Percentiles rank a stretch among this genome's conserved stretches.
These are phyloP conservation scores for Drosophila murphyi DNA, from an alignment of 1,140 invertebrate genomes.

Conservation along the genomic window DNA sequence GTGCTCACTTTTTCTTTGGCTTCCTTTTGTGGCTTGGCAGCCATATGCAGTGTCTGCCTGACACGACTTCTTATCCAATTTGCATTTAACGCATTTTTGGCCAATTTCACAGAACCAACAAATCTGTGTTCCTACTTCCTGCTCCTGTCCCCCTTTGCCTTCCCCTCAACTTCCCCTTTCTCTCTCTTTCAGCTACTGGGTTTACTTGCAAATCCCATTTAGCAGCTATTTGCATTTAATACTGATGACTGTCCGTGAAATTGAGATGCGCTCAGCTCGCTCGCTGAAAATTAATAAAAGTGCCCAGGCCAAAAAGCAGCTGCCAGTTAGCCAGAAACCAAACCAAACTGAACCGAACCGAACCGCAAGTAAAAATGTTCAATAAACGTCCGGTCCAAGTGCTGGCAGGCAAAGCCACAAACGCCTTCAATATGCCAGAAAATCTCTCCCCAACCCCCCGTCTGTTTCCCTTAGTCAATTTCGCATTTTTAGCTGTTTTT, in stretches of 20 bases:
- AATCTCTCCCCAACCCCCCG: background rate
- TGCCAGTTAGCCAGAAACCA: slow-evolving; percentile 19
- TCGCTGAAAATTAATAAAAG: slow-evolving; percentile 71
- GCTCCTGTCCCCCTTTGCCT: background rate
- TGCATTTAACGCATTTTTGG: slow-evolving; percentile 81
- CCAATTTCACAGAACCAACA: slow-evolving; percentile 50
- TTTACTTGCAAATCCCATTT: slow-evolving; percentile 65
- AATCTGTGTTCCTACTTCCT: slow-evolving; percentile 12
- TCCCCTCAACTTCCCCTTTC: background rate
- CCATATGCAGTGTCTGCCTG: slow-evolving; percentile 48
- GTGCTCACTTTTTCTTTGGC: background rate
- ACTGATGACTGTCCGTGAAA: slow-evolving; percentile 65
- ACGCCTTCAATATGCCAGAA: slow-evolving; percentile 68
- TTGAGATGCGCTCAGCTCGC: slow-evolving; percentile 56
- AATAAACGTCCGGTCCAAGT: slow-evolving; percentile 72
- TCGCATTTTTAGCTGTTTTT: slow-evolving; percentile 65
- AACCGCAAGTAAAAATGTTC: slow-evolving; percentile 81
- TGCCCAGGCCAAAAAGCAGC: slow-evolving; percentile 19
- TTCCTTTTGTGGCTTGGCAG: slow-evolving; percentile 39
- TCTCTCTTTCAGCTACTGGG: background rate
- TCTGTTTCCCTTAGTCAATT: slow-evolving; percentile 57
- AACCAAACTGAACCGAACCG: background rate
- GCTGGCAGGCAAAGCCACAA: slow-evolving; percentile 55
- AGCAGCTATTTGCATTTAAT: slow-evolving; percentile 76
- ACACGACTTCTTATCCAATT: slow-evolving; percentile 80